Base-by-base conservation (phyloP, 2,888 invertebrate genomes). In the Trichogramma evanescens region DNA sequence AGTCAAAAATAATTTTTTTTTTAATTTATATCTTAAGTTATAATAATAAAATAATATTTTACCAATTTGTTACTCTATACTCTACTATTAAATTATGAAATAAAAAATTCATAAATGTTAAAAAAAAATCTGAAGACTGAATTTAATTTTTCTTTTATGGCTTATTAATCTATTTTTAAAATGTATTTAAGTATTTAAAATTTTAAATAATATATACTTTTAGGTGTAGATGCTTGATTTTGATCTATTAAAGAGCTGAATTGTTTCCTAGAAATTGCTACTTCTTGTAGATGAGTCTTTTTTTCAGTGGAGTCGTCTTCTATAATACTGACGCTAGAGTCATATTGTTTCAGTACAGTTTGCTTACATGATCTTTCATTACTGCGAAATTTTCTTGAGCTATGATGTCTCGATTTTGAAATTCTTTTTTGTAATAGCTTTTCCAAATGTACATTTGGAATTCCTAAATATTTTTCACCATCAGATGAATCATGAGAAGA, bases 241-340 rank as follows among this genome's bases (percentile, higher is more conserved):
- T 26, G 26, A 26, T 26, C 26, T 26, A 26, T 26, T 26, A 41
- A 26, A 40, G n/a, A 48, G 39, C 6, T 4, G 50, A 39, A n/a
- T 42, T 50, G 50, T 8, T 40, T 45, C 4, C 50, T 48, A 13
- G 4, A 8, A 6, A 42, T 49, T 7, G 3, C 49, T 13, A 7
- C 13, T 26, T n/a, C n/a, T 0, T 10, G 52, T 10, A 8, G 9
- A 39, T 52, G 6, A 9, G 6, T 5, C 39, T 26, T 54, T 53
- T 44, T 57, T 10, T 59, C 46, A 52, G 26, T 2, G 3, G 39
- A 41, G 51, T 69, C 68, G 9, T 70, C 66, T 48, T 71, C 69
- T 4, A 68, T 67, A 39, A 69, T 65, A 48, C 68, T 71, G n/a
- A 70, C 46, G 50, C 66, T 68, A 7, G 72, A 71, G 53, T 71